These are phyloP conservation scores for Notothenia coriiceps DNA, from an alignment of 2,113 vertebrate species.

Conservation along the genomic window DNA sequence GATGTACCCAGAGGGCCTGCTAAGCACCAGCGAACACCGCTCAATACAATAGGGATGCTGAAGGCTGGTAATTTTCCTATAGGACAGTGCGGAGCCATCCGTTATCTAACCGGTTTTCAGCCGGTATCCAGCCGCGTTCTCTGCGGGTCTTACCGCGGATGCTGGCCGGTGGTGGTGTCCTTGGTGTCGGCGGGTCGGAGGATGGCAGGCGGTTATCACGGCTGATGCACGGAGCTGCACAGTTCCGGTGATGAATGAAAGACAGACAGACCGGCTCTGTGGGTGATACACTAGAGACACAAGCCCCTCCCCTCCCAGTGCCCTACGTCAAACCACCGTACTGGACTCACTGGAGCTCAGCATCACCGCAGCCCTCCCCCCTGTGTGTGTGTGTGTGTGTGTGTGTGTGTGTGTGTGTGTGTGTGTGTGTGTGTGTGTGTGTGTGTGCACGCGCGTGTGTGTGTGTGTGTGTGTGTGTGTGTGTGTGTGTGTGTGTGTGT, in stretches of 20 bases:
- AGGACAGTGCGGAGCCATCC: constrained; percentile 3
- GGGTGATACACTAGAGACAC: constrained; percentile 31
- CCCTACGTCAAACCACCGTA: constrained; percentile 53
- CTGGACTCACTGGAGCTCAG: constrained; percentile 62
- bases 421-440: background rate
- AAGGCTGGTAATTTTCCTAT: constrained; percentile 49
- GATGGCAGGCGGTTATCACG: constrained; percentile 22
- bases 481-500: constrained; percentile 1
- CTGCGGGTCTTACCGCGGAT: constrained; percentile 68
- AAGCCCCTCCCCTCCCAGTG: constrained; percentile 58
- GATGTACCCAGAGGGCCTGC: constrained; percentile 41
- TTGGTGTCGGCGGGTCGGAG: constrained; percentile 40
- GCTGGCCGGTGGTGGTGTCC: constrained; percentile 48
- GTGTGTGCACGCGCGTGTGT: background rate
- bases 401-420: constrained; percentile 11
- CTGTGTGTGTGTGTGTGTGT: constrained; percentile 3
- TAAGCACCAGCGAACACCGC: background rate
- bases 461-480: background rate
- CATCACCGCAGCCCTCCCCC: constrained; percentile 37
- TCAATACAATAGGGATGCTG: constrained; percentile 36
- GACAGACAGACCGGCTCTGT: constrained; percentile 35
- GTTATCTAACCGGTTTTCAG: constrained; percentile 38
- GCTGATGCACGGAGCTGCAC: constrained; percentile 36
- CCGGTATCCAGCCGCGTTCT: constrained; percentile 10
- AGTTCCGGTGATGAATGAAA: constrained; percentile 63